Conservation (phyloP, 2,113 vertebrate genomes). For the Diglossa brunneiventris region DNA sequence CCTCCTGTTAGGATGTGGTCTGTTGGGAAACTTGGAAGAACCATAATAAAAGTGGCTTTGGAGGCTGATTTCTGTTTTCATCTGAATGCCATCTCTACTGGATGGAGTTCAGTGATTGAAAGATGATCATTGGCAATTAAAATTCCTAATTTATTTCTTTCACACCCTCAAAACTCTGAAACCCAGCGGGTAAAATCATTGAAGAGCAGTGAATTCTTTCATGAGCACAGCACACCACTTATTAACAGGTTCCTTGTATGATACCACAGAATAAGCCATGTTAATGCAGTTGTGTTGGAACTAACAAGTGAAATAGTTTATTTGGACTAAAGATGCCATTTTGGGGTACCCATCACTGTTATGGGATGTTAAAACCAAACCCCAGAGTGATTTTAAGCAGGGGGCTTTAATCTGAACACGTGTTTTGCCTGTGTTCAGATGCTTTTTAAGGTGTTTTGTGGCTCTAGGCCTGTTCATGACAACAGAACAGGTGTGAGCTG, state of each 20-base stretch:
- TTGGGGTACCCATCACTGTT: not conserved
- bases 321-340: not conserved
- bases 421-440: not conserved
- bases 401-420: not conserved
- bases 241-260: not conserved
- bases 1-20: not conserved
- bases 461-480: not conserved
- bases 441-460: not conserved
- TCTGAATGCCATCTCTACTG: not conserved
- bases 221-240: rapidly evolving
- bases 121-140: not conserved
- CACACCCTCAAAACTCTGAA: not conserved
- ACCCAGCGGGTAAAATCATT: not conserved
- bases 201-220: not conserved
- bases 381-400: not conserved
- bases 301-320: not conserved
- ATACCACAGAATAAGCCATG: not conserved
- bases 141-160: not conserved
- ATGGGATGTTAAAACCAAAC: not conserved
- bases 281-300: not conserved
- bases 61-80: not conserved
- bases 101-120: not conserved
- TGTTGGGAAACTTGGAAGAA: not conserved
- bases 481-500: not conserved
- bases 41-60: not conserved